These are phyloP conservation scores for Ailuropoda melanoleuca DNA, from an alignment of 2,113 vertebrate species.

Conservation along the genomic window DNA sequence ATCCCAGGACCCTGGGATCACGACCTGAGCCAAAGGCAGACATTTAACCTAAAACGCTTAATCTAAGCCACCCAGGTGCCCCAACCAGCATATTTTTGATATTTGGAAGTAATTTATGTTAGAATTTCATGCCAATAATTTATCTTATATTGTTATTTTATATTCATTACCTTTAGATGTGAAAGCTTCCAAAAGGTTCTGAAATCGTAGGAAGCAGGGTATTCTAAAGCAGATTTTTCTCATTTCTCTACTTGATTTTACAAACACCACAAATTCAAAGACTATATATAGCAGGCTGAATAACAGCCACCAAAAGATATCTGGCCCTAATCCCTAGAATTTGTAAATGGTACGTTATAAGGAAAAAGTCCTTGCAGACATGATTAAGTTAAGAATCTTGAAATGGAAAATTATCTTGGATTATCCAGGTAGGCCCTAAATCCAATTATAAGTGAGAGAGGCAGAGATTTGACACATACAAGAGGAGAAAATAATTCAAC, in stretches of 20 bases:
- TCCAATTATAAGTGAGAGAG: not conserved
- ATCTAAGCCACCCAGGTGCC: too few species aligned
- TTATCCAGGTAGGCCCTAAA: not conserved
- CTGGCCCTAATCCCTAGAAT: not conserved
- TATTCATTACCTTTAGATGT: not conserved
- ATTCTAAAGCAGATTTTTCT: slow-evolving; percentile 16
- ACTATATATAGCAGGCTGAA: not conserved
- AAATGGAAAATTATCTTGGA: not conserved
- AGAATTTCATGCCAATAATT: not conserved
- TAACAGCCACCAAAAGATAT: not conserved
- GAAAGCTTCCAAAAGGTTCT: not conserved
- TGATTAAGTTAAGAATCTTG: not conserved
- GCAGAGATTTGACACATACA: not conserved
- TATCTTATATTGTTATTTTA: not conserved
- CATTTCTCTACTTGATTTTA: not conserved
- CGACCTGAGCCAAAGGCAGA: too few species aligned
- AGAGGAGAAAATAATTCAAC: not conserved
- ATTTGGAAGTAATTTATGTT: not conserved
- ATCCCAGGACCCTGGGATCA: too few species aligned
- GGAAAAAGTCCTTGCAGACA: not conserved
- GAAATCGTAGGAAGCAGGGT: not conserved
- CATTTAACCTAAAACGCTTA: too few species aligned
- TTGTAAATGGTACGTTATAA: not conserved
- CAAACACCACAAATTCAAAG: not conserved
- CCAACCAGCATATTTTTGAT: not conserved